Conservation (phyloP, 2,888 invertebrate genomes). For the Nasonia oneida region DNA sequence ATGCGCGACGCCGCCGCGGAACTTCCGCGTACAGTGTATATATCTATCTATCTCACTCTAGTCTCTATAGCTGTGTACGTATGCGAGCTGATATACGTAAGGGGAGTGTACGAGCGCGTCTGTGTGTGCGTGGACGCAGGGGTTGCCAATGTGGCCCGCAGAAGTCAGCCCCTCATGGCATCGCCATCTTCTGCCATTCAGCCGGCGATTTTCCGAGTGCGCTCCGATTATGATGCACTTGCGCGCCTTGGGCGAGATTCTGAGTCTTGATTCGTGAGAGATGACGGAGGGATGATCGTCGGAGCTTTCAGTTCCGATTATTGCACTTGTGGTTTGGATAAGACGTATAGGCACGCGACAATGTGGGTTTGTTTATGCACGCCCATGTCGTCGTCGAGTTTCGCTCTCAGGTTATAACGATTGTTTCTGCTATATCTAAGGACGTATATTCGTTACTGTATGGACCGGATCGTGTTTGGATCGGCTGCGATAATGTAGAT, state of each 20-base stretch:
- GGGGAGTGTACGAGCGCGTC: background rate
- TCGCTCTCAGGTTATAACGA: background rate
- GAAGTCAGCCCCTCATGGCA: constrained; percentile 24
- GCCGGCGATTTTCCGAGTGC: background rate
- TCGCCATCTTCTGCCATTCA: constrained; percentile 46
- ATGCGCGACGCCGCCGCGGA: background rate
- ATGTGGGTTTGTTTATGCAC: background rate
- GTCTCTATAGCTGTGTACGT: background rate
- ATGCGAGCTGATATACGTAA: background rate
- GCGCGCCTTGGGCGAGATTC: background rate
- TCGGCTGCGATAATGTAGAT: background rate
- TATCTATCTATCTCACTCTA: background rate
- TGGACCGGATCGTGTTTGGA: background rate
- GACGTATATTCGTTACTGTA: too few relatives aligned
- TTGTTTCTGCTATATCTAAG: background rate
- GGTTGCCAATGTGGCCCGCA: constrained; percentile 18
- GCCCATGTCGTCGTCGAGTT: background rate
- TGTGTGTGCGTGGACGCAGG: background rate
- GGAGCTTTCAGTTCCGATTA: background rate
- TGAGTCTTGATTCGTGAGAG: background rate
- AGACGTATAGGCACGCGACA: background rate
- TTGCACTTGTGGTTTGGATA: background rate
- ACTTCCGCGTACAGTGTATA: background rate
- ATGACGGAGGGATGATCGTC: too few relatives aligned
- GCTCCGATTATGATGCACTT: background rate